Percentiles rank a stretch among this genome's conserved stretches.
These are phyloP conservation scores for Phthorimaea operculella DNA, from an alignment of 1,140 invertebrate genomes.

Conservation along the genomic window DNA sequence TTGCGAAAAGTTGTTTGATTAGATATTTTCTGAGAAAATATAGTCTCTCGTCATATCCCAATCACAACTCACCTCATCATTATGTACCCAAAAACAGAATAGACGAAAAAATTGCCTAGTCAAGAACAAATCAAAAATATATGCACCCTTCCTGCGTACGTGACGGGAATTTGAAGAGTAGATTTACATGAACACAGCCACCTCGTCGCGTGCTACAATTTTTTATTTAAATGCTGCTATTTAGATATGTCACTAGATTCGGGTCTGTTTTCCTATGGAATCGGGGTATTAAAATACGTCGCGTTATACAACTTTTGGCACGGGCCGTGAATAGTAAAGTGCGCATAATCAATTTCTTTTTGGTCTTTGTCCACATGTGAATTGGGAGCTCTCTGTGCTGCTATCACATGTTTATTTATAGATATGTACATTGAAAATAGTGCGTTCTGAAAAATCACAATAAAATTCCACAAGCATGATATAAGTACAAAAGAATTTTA, in stretches of 20 bases:
- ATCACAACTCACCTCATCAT: conserved; percentile 13
- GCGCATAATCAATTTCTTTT: background rate
- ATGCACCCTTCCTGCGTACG: conserved; percentile 61
- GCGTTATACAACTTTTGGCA: conserved; percentile 28
- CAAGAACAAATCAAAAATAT: conserved; percentile 66
- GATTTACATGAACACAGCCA: conserved; percentile 51
- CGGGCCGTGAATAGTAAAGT: conserved; percentile 26
- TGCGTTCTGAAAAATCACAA: no score
- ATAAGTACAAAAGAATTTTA: no score
- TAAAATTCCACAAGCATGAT: no score
- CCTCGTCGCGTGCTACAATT: conserved; percentile 55
- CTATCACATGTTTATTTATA: no score
- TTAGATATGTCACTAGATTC: conserved; percentile 54
- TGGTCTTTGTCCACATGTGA: background rate
- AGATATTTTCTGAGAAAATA: no score
- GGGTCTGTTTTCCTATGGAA: conserved; percentile 37
- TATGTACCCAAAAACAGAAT: conserved; percentile 10
- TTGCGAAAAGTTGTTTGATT: no score
- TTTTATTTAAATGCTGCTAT: conserved; percentile 65
- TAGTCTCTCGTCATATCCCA: background rate
- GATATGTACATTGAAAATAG: no score
- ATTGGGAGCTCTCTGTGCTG: background rate
- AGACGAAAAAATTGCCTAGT: conserved; percentile 49
- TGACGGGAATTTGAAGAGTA: conserved; percentile 43
- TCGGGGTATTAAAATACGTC: conserved; percentile 21